These are phyloP conservation scores for Tenthredo distinguenda DNA, from an alignment of 2,888 invertebrate genomes.

Conservation along the genomic window DNA sequence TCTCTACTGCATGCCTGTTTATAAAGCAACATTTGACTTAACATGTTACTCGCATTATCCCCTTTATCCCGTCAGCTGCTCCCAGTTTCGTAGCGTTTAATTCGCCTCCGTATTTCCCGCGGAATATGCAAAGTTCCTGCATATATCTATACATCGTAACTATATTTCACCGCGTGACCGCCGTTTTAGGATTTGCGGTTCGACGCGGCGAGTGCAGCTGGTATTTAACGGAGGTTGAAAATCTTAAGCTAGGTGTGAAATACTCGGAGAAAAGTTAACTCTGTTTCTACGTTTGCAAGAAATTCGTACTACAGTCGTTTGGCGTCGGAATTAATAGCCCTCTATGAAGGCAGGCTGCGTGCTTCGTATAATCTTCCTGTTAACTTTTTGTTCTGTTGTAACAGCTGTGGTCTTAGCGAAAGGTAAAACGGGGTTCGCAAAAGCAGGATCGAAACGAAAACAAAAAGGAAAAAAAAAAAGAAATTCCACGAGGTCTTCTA, in stretches of 20 bases:
- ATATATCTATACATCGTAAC: not conserved
- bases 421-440: not conserved
- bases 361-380: slow-evolving; percentile 38
- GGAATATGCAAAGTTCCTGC: not conserved
- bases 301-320: slow-evolving; percentile 1
- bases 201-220: not conserved
- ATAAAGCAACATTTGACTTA: slow-evolving; percentile 30
- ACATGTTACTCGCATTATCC: slow-evolving; percentile 21
- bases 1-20: slow-evolving; percentile 8
- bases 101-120: not conserved
- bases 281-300: slow-evolving; percentile 26
- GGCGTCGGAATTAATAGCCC: slow-evolving; percentile 22
- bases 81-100: slow-evolving; percentile 21
- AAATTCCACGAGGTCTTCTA: not conserved
- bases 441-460: not conserved
- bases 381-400: slow-evolving; percentile 4
- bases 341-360: slow-evolving; percentile 5
- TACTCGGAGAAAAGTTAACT: not conserved
- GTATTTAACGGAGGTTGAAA: not conserved
- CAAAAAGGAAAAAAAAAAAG: not conserved
- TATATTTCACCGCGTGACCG: not conserved
- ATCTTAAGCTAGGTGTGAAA: not conserved
- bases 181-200: slow-evolving; percentile 4
- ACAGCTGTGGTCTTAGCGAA: slow-evolving; percentile 16
- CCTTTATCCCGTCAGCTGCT: slow-evolving; percentile 34